These are phyloP conservation scores for Rhadinocentrus ornatus DNA, from an alignment of 2,797 vertebrate species.

Conservation along the genomic window DNA sequence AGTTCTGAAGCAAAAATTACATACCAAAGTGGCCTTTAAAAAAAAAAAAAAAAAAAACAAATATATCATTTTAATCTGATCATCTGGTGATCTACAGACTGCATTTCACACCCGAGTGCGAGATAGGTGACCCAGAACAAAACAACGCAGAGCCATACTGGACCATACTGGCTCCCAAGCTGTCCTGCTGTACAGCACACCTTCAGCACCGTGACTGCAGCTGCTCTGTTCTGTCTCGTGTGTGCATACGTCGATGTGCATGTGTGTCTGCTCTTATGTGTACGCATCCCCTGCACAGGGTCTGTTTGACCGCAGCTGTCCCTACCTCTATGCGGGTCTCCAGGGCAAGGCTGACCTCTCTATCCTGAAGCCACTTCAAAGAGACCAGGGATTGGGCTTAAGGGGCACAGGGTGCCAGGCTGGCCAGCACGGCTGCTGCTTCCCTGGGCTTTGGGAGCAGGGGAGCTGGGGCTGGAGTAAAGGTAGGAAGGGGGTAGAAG, in stretches of 20 bases:
- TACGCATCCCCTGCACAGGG: conserved; percentile 48
- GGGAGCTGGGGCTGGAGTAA: conserved; percentile 62
- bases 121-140: conserved; percentile 82
- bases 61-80: conserved; percentile 54
- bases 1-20: neutral
- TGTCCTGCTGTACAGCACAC: conserved; percentile 73
- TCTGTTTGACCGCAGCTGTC: conserved; percentile 80
- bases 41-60: neutral
- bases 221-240: conserved; percentile 74
- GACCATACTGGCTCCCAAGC: conserved; percentile 75
- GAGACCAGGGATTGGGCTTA: conserved; percentile 61
- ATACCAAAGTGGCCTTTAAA: conserved; percentile 4
- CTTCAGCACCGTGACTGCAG: conserved; percentile 72
- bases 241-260: conserved; percentile 56
- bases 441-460: conserved; percentile 76
- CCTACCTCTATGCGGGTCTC: conserved; percentile 77
- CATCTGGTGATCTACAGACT: conserved; percentile 70
- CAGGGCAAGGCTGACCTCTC: conserved; percentile 75
- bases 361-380: conserved; percentile 79
- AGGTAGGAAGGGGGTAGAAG: conserved; percentile 30
- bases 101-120: conserved; percentile 78
- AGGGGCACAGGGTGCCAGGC: conserved; percentile 57
- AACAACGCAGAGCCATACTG: conserved; percentile 61
- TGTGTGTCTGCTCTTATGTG: conserved; percentile 46
- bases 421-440: conserved; percentile 74